Conservation (phyloP, 2,113 vertebrate genomes). For the Hypanus sabinus region DNA sequence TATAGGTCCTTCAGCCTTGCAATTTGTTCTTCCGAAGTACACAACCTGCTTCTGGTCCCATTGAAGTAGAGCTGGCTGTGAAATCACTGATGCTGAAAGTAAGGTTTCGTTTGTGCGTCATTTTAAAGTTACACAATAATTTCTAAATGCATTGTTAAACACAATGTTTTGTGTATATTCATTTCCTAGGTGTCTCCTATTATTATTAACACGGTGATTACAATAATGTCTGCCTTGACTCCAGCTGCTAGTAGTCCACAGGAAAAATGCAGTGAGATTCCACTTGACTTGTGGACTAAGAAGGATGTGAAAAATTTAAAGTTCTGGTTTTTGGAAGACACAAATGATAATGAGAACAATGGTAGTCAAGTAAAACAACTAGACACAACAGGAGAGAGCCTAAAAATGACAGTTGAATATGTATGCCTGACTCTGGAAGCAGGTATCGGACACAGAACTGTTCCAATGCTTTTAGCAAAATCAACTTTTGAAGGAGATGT, state of each 20-base stretch:
- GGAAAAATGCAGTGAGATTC: slow-evolving; percentile 63
- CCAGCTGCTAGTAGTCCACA: slow-evolving; percentile 66
- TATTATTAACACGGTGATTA: slow-evolving; percentile 95
- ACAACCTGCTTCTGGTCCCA: slow-evolving; percentile 60
- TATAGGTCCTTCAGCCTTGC: slow-evolving; percentile 79
- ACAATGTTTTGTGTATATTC: neutral
- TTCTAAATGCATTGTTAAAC: neutral
- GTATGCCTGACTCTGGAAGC: slow-evolving; percentile 89
- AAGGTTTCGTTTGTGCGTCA: slow-evolving; percentile 38
- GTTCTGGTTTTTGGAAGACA: slow-evolving; percentile 91
- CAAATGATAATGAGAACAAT: slow-evolving; percentile 59
- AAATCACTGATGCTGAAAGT: slow-evolving; percentile 80
- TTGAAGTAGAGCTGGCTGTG: slow-evolving; percentile 72
- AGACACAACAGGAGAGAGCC: slow-evolving; percentile 70
- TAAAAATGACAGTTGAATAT: slow-evolving; percentile 72
- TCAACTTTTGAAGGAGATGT: slow-evolving; percentile 78
- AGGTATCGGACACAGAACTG: slow-evolving; percentile 84
- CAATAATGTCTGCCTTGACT: slow-evolving; percentile 81
- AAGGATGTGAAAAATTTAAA: slow-evolving; percentile 75
- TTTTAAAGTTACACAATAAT: neutral
- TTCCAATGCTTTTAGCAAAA: slow-evolving; percentile 95
- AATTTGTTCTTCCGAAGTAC: slow-evolving; percentile 74
- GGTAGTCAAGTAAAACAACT: slow-evolving; percentile 53
- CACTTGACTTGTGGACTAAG: slow-evolving; percentile 75
- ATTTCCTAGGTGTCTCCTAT: slow-evolving; percentile 82